These are phyloP conservation scores for Cheilosia pagana DNA, from an alignment of 2,888 invertebrate genomes.

Conservation along the genomic window DNA sequence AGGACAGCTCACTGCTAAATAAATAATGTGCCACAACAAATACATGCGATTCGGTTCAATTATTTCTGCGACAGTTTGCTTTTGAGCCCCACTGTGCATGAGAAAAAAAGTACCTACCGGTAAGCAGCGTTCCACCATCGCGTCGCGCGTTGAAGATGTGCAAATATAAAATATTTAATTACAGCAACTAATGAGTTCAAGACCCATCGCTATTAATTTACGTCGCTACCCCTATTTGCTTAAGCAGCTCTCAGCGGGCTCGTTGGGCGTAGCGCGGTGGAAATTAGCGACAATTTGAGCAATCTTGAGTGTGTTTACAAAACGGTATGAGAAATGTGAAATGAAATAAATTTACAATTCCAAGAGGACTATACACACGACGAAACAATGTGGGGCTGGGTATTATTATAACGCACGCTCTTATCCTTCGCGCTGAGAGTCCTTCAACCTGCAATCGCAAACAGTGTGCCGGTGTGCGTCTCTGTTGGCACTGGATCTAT, in stretches of 20 bases:
- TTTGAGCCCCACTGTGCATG: constrained; percentile 41
- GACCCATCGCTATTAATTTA: constrained; percentile 69
- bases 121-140: neutral
- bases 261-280: constrained; percentile 14
- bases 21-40: neutral
- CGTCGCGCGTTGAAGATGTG: constrained; percentile 49
- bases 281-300: constrained; percentile 74
- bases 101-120: constrained; percentile 2
- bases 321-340: constrained; percentile 14
- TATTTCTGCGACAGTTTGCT: neutral
- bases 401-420: constrained; percentile 59
- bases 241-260: constrained; percentile 52
- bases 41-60: too few relatives aligned
- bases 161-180: constrained; percentile 75
- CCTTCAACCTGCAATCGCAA: constrained; percentile 66
- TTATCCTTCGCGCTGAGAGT: constrained; percentile 32
- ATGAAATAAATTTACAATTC: constrained; percentile 67
- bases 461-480: constrained; percentile 30
- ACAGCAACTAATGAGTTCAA: constrained; percentile 72
- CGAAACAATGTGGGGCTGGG: constrained; percentile 16
- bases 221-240: constrained; percentile 62
- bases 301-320: constrained; percentile 53
- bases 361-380: constrained; percentile 46
- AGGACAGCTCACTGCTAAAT: too few relatives aligned
- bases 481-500: constrained; percentile 27